Conservation (phyloP, 2,113 vertebrate species). For the Cnemophilus loriae region DNA sequence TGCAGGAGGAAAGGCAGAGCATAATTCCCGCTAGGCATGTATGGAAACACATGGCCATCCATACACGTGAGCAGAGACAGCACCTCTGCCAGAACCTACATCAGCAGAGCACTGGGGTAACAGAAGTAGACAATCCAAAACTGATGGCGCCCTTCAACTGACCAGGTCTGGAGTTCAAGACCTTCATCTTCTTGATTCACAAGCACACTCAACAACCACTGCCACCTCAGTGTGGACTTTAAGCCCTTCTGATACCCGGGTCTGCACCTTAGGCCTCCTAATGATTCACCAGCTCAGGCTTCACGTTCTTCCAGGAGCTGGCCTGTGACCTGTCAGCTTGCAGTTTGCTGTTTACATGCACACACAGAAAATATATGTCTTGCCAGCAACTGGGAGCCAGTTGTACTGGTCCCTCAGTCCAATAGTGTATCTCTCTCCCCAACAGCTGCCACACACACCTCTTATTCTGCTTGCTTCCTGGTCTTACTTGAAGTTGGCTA, state of each 20-base stretch:
- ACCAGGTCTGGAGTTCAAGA: not conserved
- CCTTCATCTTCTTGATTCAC: not conserved
- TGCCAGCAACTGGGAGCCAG: not conserved
- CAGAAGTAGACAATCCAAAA: not conserved
- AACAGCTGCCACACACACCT: not conserved
- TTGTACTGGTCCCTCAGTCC: not conserved
- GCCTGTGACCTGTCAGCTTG: not conserved
- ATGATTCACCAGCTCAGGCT: not conserved
- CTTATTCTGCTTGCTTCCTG: not conserved
- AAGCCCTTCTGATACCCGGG: not conserved
- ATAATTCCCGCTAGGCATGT: not conserved
- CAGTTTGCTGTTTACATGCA: not conserved
- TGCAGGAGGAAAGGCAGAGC: not conserved
- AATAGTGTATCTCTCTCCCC: not conserved
- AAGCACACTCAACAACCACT: not conserved
- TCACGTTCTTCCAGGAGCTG: not conserved
- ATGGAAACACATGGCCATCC: not conserved
- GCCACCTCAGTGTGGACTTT: not conserved
- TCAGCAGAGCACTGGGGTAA: not conserved
- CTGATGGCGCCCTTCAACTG: not conserved
- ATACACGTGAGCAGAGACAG: not conserved
- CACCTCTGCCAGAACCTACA: not conserved
- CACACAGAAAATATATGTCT: not conserved
- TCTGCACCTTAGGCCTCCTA: not conserved
- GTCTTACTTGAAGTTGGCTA: not conserved